Conservation (phyloP, 2,888 invertebrate species). For the Andrena flavipes region DNA sequence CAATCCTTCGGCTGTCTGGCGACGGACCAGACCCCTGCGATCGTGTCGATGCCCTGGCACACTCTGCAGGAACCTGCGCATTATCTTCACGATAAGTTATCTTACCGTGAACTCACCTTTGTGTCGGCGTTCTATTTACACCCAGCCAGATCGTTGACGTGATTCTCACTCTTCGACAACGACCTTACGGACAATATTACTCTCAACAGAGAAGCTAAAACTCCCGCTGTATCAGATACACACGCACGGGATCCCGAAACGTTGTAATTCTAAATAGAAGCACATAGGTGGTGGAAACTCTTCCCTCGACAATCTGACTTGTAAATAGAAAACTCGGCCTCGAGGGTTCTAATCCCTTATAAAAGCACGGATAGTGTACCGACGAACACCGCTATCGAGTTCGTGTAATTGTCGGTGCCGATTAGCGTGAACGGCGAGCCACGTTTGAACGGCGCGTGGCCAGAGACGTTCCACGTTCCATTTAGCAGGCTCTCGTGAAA, state of each 20-base stretch:
- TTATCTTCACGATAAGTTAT: constrained; percentile 6
- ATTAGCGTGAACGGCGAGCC: constrained; percentile 76
- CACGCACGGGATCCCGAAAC: no score
- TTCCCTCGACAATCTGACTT: neutral
- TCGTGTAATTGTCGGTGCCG: constrained; percentile 72
- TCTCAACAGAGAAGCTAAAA: no score
- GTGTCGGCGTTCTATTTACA: neutral
- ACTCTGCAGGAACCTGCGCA: constrained; percentile 75
- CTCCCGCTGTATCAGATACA: no score
- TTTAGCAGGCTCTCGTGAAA: constrained; percentile 69
- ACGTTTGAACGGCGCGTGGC: constrained; percentile 73
- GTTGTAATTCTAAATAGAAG: no score
- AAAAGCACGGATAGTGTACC: constrained; percentile 59
- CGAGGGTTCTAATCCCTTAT: neutral
- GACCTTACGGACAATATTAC: no score
- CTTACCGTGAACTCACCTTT: neutral
- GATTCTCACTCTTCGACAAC: neutral
- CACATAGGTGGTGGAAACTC: no score
- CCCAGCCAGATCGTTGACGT: neutral
- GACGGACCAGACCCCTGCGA: constrained; percentile 77
- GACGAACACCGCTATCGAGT: constrained; percentile 75
- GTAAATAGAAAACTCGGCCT: neutral
- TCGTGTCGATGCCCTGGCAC: constrained; percentile 78
- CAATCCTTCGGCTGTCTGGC: constrained; percentile 73
- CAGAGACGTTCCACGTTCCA: constrained; percentile 75